Base-by-base conservation (phyloP, 2,113 vertebrate species). In the Sorex araneus region DNA sequence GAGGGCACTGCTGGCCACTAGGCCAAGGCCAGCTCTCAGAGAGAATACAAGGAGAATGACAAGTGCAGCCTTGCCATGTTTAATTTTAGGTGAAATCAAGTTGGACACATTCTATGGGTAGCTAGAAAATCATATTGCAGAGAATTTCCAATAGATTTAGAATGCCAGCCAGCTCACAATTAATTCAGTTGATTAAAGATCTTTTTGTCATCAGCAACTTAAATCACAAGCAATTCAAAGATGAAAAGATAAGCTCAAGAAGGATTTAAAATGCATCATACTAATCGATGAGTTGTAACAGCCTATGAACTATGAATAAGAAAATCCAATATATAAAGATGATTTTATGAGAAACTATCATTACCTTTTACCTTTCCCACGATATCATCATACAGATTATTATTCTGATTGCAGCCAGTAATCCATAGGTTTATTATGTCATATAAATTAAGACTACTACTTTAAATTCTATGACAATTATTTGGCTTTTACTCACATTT, bases 401-500 rank as follows among this genome's bases (percentile, higher is more conserved):
- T 87, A 91, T 74, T 86, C 32, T 86, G 50, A 91, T 30, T 93
- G 79, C 27, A 84, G 27, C 77, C 54, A 77, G n/a, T 47, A 91
- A 54, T 88, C 85, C 30, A 64, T 18, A 88, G 32, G 54, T 66
- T 84, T 89, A 86, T 84, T 74, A 76, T 45, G 7, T 34, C 60
- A 67, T 15, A 50, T 77, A 80, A 94, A 87, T 63, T 84, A 73
- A 76, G 57, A 60, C 8, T 34, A 84, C 54, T 82, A 36, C 16
- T 81, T 84, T 81, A 80, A 91, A 43, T 74, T 27, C 57, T 85
- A 54, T 73, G 54, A 54, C 89, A 85, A 45, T n/a, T 75, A 54
- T 94, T 80, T 63, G 79, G 36, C 71, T 91, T 76, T 81, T 34
- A 90, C 16, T 94, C 77, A 81, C 73, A 91, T 84, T 73, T 30